phyloP scores from a whole-genome alignment of 2,797 vertebrate genomes.

The Zalophus californianus region DNA sequence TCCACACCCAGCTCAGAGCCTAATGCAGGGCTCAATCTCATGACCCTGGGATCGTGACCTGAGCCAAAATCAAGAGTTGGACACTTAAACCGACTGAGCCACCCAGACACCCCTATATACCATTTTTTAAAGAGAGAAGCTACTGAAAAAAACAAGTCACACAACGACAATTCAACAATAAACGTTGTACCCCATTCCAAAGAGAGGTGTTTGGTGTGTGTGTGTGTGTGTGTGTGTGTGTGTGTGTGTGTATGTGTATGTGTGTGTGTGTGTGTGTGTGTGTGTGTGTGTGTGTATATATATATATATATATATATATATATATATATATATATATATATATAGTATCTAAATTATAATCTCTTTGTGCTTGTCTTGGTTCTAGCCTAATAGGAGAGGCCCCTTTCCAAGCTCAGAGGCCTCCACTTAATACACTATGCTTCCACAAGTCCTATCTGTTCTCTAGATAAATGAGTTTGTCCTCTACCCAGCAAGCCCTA shows the following conservation, averaged over 20 bases:
- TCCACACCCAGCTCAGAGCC: neutral
- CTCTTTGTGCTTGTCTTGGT: conserved; percentile 47
- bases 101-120: neutral
- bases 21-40: neutral
- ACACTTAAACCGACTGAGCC: neutral
- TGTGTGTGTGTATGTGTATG: neutral
- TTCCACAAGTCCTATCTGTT: conserved; percentile 69
- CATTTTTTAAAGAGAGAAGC: neutral
- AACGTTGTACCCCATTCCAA: neutral
- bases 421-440: conserved; percentile 5
- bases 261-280: neutral
- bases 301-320: neutral
- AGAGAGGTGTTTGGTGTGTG: neutral
- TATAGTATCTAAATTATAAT: conserved; percentile 5
- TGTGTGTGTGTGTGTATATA: no score
- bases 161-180: neutral
- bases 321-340: neutral
- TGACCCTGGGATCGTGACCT: neutral
- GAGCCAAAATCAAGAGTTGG: neutral
- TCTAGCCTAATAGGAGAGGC: conserved; percentile 9
- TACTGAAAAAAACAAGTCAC: neutral
- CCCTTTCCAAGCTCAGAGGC: conserved; percentile 38
- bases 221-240: neutral
- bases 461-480: conserved; percentile 64
- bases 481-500: conserved; percentile 30